phyloP scores from a whole-genome alignment of 2,888 invertebrate genomes.

The Tyria jacobaeae region DNA sequence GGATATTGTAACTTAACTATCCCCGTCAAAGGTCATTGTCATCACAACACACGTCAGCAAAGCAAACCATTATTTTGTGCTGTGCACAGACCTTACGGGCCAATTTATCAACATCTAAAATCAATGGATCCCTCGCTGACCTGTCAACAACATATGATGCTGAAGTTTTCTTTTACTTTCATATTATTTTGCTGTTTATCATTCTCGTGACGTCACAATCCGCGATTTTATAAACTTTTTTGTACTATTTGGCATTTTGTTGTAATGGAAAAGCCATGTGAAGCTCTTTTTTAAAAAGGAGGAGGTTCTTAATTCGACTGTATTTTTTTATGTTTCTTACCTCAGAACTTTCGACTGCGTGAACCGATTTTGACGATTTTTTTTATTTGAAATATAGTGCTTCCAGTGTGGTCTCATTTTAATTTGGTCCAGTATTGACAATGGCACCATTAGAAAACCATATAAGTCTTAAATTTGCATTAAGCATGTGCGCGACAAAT shows the following conservation, averaged over 20 bases:
- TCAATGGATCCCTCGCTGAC: constrained; percentile 19
- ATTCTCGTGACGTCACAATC: constrained; percentile 1
- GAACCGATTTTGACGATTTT: too few relatives aligned
- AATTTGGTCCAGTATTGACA: too few relatives aligned
- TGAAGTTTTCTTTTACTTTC: constrained; percentile 17
- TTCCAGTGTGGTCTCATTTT: too few relatives aligned
- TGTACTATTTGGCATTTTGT: background rate
- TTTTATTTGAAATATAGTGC: too few relatives aligned
- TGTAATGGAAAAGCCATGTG: background rate
- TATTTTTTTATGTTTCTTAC: too few relatives aligned
- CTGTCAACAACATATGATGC: constrained; percentile 33
- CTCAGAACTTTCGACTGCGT: too few relatives aligned
- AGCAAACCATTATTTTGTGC: background rate
- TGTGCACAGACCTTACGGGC: constrained; percentile 7
- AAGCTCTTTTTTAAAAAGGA: background rate
- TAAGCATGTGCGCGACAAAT: too few relatives aligned
- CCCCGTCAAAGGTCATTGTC: background rate
- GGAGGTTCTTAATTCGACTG: too few relatives aligned
- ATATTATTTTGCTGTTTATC: constrained; percentile 34
- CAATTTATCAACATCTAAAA: constrained; percentile 45
- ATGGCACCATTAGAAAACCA: too few relatives aligned
- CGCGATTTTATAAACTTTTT: background rate
- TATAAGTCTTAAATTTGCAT: too few relatives aligned
- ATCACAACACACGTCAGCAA: background rate
- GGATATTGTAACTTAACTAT: too few relatives aligned